Percentiles rank a stretch among this genome's conserved stretches.
These are phyloP conservation scores for Penaeus indicus DNA, from an alignment of 1,140 invertebrate species.

Conservation along the genomic window DNA sequence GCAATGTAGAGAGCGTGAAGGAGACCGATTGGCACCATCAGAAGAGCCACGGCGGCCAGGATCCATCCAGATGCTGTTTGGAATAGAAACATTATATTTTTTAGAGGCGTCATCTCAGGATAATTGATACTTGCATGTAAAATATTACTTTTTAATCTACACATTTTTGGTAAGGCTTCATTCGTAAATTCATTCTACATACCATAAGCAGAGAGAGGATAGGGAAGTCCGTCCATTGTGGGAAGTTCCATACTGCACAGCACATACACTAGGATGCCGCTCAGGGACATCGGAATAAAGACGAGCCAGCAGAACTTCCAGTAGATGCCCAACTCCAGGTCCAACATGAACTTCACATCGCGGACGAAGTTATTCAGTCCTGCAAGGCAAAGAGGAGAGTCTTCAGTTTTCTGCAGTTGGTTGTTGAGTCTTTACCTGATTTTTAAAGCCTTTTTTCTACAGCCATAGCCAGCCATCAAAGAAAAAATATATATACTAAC, in stretches of 20 bases:
- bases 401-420: too few relatives aligned
- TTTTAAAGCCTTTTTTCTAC: too few relatives aligned
- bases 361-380: constrained; percentile 78
- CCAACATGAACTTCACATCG: constrained; percentile 85
- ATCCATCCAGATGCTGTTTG: constrained; percentile 46
- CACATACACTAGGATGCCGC: constrained; percentile 79
- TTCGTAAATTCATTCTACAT: background rate
- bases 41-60: constrained; percentile 26
- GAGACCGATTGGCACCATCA: constrained; percentile 35
- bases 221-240: background rate
- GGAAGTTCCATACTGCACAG: constrained; percentile 67
- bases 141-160: too few relatives aligned
- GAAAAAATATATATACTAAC: constrained; percentile 71
- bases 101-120: background rate
- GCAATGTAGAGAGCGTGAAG: constrained; percentile 22
- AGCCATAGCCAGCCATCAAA: too few relatives aligned
- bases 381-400: background rate
- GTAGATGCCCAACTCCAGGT: constrained; percentile 78
- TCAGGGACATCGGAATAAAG: constrained; percentile 79
- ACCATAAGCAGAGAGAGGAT: constrained; percentile 33
- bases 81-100: background rate
- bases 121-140: too few relatives aligned
- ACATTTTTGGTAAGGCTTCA: too few relatives aligned
- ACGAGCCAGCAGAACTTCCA: constrained; percentile 86
- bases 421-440: too few relatives aligned